Evolutionary conservation across 2,113 vertebrate species (phyloP).

Genomic region (Poeciliopsis retropinna): DNA sequence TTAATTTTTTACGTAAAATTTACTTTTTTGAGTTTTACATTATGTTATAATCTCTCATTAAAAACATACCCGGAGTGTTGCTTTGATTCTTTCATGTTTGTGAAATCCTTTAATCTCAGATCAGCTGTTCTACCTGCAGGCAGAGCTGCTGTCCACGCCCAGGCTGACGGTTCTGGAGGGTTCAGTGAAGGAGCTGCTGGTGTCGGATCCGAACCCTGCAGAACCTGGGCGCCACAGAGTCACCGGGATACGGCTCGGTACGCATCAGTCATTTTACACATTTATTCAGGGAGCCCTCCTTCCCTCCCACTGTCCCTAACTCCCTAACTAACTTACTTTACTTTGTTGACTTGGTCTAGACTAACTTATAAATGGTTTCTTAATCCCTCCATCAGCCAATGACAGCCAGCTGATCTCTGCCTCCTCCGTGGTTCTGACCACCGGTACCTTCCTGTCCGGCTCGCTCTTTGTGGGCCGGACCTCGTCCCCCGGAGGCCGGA

Average conservation of each 20-base stretch:
- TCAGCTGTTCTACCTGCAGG: slow-evolving; percentile 69
- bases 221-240: slow-evolving; percentile 82
- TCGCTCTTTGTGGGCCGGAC: slow-evolving; percentile 85
- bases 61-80: too few species aligned
- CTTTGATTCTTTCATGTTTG: too few species aligned
- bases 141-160: slow-evolving; percentile 86
- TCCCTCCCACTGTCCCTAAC: too few species aligned
- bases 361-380: not conserved
- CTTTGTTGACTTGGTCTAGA: too few species aligned
- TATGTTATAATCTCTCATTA: too few species aligned
- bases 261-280: slow-evolving; percentile 6
- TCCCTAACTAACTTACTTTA: too few species aligned
- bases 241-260: slow-evolving; percentile 87
- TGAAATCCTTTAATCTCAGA: too few species aligned
- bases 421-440: slow-evolving; percentile 88
- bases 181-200: slow-evolving; percentile 89
- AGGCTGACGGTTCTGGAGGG: slow-evolving; percentile 87
- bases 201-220: slow-evolving; percentile 80
- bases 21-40: too few species aligned
- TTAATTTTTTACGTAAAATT: too few species aligned
- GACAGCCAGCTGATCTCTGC: slow-evolving; percentile 73
- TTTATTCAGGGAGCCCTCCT: too few species aligned
- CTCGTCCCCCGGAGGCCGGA: slow-evolving; percentile 85
- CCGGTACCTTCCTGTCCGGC: slow-evolving; percentile 92
- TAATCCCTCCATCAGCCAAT: slow-evolving; percentile 72